Evolutionary conservation across 2,888 invertebrate species (phyloP), one percentile per base, ranked within the genome.

Genomic region (Eubasilissa splendida): DNA sequence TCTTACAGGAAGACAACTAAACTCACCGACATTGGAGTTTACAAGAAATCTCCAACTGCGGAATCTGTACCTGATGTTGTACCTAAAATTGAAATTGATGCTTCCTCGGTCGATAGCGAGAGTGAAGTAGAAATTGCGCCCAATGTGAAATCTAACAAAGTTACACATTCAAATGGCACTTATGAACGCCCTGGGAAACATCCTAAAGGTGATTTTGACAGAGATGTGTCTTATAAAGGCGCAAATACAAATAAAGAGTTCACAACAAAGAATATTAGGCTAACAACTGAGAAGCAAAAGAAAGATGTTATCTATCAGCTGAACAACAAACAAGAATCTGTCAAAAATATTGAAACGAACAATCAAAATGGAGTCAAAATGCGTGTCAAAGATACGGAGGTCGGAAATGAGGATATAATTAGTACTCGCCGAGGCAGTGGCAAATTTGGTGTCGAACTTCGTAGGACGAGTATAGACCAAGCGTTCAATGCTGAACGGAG

Each of bases 361-460:
- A 73, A 71, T 74, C 50, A 78, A 2, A 53, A 9, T n/a, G 76
- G 76, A 5, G 58, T 12, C 68, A 70, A 52, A 42, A 76, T 14
- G 14, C 70, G 50, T 63, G 63, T 75, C 11, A 42, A 42, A 42
- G 42, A 42, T 42, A 14, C 60, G 11, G 82, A 79, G 31, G 53
- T 76, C 10, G 56, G 77, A 14, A 68, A 50, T 54, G 79, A 76
- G 22, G 82, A 83, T 68, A 65, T 79, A 84, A 90, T 91, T 52
- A 90, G 90, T 84, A 92, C 88, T 84, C 88, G 92, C 12, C 88
- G 90, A 63, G 90, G 90, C 42, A 90, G 91, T 70, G 92, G 92
- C 2, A 94, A 94, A 85, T 95, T 95, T 85, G 94, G 94, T 54
- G 92, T 95, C 8, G 93, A 93, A 74, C 88, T 94, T 52, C 91